phyloP scores from a whole-genome alignment of 2,888 invertebrate species.

The Coelopa pilipes region DNA sequence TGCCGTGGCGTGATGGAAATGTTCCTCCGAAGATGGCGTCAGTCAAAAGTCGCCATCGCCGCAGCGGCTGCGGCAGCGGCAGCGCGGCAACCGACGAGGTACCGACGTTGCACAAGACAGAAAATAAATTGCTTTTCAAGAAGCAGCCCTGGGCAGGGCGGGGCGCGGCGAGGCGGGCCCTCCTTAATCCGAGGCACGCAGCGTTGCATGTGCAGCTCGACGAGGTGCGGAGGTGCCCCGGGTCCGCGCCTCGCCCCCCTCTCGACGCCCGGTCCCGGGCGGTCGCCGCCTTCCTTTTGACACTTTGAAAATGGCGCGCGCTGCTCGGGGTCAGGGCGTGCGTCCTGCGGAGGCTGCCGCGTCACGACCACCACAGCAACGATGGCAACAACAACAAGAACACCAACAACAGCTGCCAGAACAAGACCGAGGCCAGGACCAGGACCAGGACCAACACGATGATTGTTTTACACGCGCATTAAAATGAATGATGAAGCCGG shows the following conservation, averaged over 20 bases:
- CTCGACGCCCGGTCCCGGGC: neutral
- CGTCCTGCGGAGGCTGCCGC: neutral
- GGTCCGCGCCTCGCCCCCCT: neutral
- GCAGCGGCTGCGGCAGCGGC: too few species aligned
- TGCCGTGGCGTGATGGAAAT: conserved; percentile 47
- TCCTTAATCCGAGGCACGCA: neutral
- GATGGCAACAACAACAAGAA: too few species aligned
- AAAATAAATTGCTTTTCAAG: conserved; percentile 62
- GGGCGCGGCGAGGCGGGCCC: neutral
- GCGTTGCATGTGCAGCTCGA: neutral
- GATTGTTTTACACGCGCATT: conserved; percentile 22
- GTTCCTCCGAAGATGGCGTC: conserved; percentile 62
- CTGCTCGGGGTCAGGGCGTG: neutral
- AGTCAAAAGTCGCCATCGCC: conserved; percentile 60
- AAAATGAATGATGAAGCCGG: conserved; percentile 29
- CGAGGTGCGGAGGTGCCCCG: neutral
- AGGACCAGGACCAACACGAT: neutral
- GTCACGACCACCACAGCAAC: neutral
- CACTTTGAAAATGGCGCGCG: conserved; percentile 15
- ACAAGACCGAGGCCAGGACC: neutral
- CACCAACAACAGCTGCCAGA: neutral
- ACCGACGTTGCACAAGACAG: conserved; percentile 57
- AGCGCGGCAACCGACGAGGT: too few species aligned
- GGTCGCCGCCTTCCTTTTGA: conserved; percentile 17
- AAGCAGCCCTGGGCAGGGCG: neutral